Base-by-base conservation (phyloP, 2,797 vertebrate genomes). In the Prunella strophiata region DNA sequence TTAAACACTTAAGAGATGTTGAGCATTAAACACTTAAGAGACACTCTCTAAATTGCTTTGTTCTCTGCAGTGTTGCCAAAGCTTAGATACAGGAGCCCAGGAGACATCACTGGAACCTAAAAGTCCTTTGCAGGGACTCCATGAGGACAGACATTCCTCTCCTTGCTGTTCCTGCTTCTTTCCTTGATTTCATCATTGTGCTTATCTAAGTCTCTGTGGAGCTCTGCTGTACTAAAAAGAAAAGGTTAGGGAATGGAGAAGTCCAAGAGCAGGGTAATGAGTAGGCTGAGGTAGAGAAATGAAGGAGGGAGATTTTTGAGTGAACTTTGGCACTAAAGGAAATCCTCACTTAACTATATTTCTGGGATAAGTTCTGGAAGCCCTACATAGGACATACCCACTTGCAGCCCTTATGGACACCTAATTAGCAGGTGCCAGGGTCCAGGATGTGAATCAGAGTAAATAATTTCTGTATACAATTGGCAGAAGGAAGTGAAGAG, bases 361-460 rank as follows among this genome's bases (percentile, higher is more conserved):
- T 83, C 50, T 77, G 45, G 21, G 32, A 50, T 57, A 32, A 82
- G 27, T 71, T 93, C 68, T 67, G 61, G 45, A 85, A 80, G 48
- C 16, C 23, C 27, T 66, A 2, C 0, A 0, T 38, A 89, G 50
- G 29, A n/a, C 9, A 48, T 84, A 81, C n/a, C 43, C 30, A 65
- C 52, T 36, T 85, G 42, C 48, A 87, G 59, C 32, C 61, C 47
- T 54, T 58, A 43, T 36, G 71, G 38, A 75, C 72, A 88, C 74
- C 73, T 85, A 75, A 94, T 79, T 81, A 76, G 32, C 38, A 93
- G 85, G 36, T 94, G 83, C 58, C 85, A 88, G 79, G n/a, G 30
- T 84, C 43, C 59, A 73, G 88, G 85, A 96, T 84, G 16, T 95
- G 95, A 95, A 84, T 94, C 93, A 95, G 81, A 70, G 34, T 88